A percentile compares a stretch with the other conserved stretches of the same genome.
Evolutionary conservation across 2,113 vertebrate species (phyloP).

Genomic region (Syngnathus scovelli): DNA sequence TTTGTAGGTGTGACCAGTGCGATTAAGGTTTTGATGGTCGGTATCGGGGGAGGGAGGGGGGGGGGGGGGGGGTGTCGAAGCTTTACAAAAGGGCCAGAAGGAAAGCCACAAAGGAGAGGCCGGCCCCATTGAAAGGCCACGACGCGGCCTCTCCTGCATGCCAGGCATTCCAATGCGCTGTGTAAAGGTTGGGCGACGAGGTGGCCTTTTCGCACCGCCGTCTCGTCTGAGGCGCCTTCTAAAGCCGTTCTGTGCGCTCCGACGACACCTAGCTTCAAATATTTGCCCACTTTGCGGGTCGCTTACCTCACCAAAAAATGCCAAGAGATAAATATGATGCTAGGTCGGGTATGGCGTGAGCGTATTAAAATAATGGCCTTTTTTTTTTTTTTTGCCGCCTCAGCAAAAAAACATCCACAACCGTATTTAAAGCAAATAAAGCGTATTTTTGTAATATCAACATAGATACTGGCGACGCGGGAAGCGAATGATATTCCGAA

Average conservation of each 20-base stretch:
- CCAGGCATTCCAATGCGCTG: slow-evolving; percentile 79
- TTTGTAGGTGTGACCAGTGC: slow-evolving; percentile 13
- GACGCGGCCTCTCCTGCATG: slow-evolving; percentile 65
- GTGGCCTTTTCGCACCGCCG: slow-evolving; percentile 44
- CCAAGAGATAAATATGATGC: not conserved
- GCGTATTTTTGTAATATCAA: not conserved
- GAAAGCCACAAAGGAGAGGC: slow-evolving; percentile 71
- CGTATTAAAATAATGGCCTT: no score
- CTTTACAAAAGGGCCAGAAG: slow-evolving; percentile 64
- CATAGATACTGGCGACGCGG: not conserved
- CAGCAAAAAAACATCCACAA: no score
- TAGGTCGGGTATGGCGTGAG: no score
- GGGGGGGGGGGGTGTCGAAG: slow-evolving; percentile 41
- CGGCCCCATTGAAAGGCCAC: slow-evolving; percentile 71
- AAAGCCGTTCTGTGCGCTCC: not conserved
- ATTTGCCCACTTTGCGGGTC: not conserved
- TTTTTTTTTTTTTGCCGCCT: not conserved
- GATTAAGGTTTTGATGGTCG: slow-evolving; percentile 40
- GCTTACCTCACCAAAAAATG: not conserved
- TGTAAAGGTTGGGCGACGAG: slow-evolving; percentile 72
- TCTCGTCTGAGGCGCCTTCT: not conserved
- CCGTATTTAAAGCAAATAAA: not conserved
- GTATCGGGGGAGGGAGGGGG: not conserved
- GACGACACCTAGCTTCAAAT: not conserved
- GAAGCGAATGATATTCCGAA: not conserved